Conservation (phyloP, 2,113 vertebrate species). For the Macquaria ambigua region DNA sequence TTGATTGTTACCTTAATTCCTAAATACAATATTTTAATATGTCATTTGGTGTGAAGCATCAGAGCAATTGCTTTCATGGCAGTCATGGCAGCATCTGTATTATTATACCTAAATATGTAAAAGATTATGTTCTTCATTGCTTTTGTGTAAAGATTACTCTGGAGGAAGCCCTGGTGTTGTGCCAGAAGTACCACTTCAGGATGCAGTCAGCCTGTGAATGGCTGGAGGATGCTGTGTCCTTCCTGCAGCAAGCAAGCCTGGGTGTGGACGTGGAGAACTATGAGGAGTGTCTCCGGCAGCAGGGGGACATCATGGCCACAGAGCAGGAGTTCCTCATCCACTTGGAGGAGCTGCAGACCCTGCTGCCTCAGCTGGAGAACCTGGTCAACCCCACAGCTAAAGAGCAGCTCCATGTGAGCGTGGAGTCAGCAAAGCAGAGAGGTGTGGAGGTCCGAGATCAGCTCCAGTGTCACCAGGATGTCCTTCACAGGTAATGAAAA, state of each 20-base stretch:
- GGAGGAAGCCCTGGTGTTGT: slow-evolving; percentile 88
- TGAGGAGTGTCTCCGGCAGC: slow-evolving; percentile 91
- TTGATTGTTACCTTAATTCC: neutral
- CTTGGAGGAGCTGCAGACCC: slow-evolving; percentile 86
- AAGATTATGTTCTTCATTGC: neutral
- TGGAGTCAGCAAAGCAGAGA: slow-evolving; percentile 87
- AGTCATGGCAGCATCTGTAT: neutral
- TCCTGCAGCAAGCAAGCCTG: slow-evolving; percentile 88
- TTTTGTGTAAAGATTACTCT: slow-evolving; percentile 88
- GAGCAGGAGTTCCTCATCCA: slow-evolving; percentile 88
- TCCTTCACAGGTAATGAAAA: slow-evolving; percentile 89
- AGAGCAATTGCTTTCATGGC: neutral
- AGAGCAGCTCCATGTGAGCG: slow-evolving; percentile 87
- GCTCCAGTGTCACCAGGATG: slow-evolving; percentile 87
- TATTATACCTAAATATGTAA: neutral
- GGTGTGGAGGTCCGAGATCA: slow-evolving; percentile 85
- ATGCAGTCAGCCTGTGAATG: slow-evolving; percentile 91
- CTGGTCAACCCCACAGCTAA: slow-evolving; percentile 85
- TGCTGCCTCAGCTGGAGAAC: slow-evolving; percentile 87
- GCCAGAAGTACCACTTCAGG: slow-evolving; percentile 93
- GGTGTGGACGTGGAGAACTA: slow-evolving; percentile 94
- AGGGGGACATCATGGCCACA: slow-evolving; percentile 90
- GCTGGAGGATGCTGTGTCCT: slow-evolving; percentile 94
- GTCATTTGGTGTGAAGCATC: neutral
- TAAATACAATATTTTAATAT: neutral